Evolutionary conservation across 2,113 vertebrate species (phyloP), one percentile per base, ranked within the genome.

Genomic region (Cisticola juncidis): DNA sequence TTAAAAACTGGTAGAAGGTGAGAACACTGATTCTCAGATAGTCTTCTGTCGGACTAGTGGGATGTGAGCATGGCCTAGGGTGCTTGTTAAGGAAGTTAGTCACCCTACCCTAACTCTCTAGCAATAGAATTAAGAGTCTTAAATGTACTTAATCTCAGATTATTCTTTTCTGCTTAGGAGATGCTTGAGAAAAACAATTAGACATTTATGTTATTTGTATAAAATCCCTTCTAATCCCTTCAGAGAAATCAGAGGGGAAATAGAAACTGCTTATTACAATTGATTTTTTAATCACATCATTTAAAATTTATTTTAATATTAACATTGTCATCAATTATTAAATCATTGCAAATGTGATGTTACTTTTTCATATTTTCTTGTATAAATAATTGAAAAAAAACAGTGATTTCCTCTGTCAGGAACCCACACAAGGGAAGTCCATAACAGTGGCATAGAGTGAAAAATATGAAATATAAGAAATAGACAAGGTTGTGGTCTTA

Each of bases 11-110:
- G 4, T 64, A 56, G 40, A 73, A 60, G 12, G 64, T 1, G 1
- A 72, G 23, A 93, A 70, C 9, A 11, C 5, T 51, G 26, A 64
- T 60, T 82, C 31, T 76, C 48, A 56, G 35, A 26, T 16, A 78
- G 36, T 18, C 12, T 72, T 79, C 45, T 65, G 6, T 53, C 33
- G 21, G 14, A 57, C 11, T 50, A 36, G 4, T 23, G 10, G 12
- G 7, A 6, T 19, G 4, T 57, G 24, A 9, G 1, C 12, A 40
- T 21, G 12, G n/a, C 6, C n/a, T 69, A 18, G 18, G 6, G 4
- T 81, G 9, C 5, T 47, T 53, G 18, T 19, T 31, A 57, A 31
- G 38, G 48, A 76, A 29, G 9, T 65, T 58, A 45, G 5, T 50
- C 56, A 48, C 35, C 5, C 20, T 54, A 42, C 8, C 5, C 4